A percentile compares a stretch with the other conserved stretches of the same genome.
phyloP scores from a whole-genome alignment of 2,113 vertebrate species.

The Polypterus senegalus region DNA sequence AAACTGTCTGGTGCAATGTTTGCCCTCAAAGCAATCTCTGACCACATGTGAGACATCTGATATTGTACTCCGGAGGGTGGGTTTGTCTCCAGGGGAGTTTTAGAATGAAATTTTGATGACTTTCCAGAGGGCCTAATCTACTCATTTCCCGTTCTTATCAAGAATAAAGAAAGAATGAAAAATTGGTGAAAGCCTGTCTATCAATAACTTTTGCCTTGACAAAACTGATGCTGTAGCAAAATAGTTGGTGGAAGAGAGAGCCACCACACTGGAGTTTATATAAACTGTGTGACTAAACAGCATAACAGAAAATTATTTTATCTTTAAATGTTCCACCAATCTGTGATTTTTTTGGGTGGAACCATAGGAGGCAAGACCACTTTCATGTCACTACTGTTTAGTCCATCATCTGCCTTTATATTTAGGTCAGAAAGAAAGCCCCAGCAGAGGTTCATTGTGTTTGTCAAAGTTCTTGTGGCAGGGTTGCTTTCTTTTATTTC shows the following conservation, averaged over 20 bases:
- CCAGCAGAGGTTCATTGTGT: too few relatives aligned
- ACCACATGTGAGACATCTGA: constrained; percentile 91
- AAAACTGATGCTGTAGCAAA: constrained; percentile 83
- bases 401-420: too few relatives aligned
- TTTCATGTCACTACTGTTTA: too few relatives aligned
- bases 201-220: constrained; percentile 77
- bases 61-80: constrained; percentile 81
- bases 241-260: constrained; percentile 81
- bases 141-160: constrained; percentile 88
- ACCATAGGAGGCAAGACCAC: too few relatives aligned
- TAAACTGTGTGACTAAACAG: constrained; percentile 58
- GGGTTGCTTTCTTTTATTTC: too few relatives aligned
- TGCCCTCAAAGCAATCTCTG: constrained; percentile 91
- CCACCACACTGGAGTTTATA: constrained; percentile 79
- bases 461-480: too few relatives aligned
- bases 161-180: constrained; percentile 79
- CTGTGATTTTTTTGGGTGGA: too few relatives aligned
- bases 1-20: constrained; percentile 97
- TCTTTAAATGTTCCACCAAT: too few relatives aligned
- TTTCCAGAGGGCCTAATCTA: constrained; percentile 81
- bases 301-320: constrained; percentile 12
- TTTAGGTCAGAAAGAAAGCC: too few relatives aligned
- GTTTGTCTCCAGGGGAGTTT: constrained; percentile 92
- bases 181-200: constrained; percentile 70
- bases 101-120: constrained; percentile 74